Percentiles rank a stretch among this genome's conserved stretches.
Evolutionary conservation across 2,888 invertebrate species (phyloP).

Genomic region (Anodontia alba): DNA sequence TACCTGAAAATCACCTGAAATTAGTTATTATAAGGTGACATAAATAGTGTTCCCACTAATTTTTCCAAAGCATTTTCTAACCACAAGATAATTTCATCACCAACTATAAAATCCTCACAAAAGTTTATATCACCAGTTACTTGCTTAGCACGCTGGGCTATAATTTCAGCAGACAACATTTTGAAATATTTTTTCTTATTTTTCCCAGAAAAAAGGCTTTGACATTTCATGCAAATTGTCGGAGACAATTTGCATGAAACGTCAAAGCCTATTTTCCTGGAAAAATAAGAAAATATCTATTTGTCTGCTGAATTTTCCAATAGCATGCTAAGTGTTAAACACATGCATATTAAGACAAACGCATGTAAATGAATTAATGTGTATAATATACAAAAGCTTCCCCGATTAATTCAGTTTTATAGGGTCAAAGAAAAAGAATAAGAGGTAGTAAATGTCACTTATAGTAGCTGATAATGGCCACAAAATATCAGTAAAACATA

Average conservation of each 20-base stretch:
- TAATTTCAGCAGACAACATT: too few relatives aligned
- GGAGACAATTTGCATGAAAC: too few relatives aligned
- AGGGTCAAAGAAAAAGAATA: slow-evolving; percentile 5
- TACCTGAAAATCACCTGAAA: slow-evolving; percentile 15
- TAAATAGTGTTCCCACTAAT: background rate
- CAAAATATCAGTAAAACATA: slow-evolving; percentile 3
- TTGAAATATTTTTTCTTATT: too few relatives aligned
- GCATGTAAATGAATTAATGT: slow-evolving; percentile 17
- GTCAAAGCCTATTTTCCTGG: too few relatives aligned
- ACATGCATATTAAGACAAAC: background rate
- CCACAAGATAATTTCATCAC: background rate
- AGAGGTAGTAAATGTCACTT: background rate
- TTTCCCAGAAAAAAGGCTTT: too few relatives aligned
- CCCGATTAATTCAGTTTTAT: slow-evolving; percentile 11
- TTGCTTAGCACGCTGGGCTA: too few relatives aligned
- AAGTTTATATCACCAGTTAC: too few relatives aligned
- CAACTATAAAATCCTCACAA: background rate
- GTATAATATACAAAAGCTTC: slow-evolving; percentile 1
- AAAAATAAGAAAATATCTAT: too few relatives aligned
- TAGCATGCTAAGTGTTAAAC: background rate
- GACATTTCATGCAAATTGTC: too few relatives aligned
- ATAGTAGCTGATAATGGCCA: slow-evolving; percentile 16
- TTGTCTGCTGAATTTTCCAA: too few relatives aligned
- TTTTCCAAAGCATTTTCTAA: background rate
- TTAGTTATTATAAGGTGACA: background rate